Evolutionary conservation across 1,140 invertebrate genomes (phyloP), one percentile per base, ranked within the genome.

Genomic region (Drosophila melanica): DNA sequence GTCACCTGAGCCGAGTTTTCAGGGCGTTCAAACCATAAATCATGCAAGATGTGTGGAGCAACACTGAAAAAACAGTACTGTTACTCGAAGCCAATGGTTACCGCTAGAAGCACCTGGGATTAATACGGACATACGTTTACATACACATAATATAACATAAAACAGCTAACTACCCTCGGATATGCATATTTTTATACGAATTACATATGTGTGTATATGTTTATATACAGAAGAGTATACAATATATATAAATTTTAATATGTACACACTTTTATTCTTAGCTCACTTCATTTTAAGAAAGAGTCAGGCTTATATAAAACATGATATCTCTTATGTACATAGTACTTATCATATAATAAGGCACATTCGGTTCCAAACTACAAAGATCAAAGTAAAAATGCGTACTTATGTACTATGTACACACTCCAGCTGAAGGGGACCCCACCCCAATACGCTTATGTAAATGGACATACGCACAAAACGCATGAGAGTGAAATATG

Each of bases 321-420:
- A 27, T 7, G 6, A 5, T 27, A 27, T 27, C 5, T 7, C 1
- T 27, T 27, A 27, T 27, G 27, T 27, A 27, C 27, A 27, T 27
- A 27, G 27, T 27, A 27, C 8, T 8, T 33, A 33, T 33, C 9
- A 47, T 20, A 47, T 33, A 45, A 33, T 42, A 23, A 2, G 7
- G 30, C 0, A 33, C 9, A 35, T 35, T 35, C 8, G 2, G 33
- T 35, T 10, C 0, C 8, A 10, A 35, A 35, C 33, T 35, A 35
- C 33, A 9, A 10, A 68, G 64, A 73, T 68, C 70, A 73, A 72
- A 67, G 63, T 37, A 66, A 72, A 72, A 39, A 41, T 39, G 55
- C 44, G 35, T 27, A 48, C 18, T 42, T n/a, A 58, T 39, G 9
- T 58, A 50, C 44, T 20, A 18, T 37, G n/a, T 37, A 66, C 42